These are phyloP conservation scores for Gouania willdenowi DNA, from an alignment of 2,797 vertebrate species.

Conservation along the genomic window DNA sequence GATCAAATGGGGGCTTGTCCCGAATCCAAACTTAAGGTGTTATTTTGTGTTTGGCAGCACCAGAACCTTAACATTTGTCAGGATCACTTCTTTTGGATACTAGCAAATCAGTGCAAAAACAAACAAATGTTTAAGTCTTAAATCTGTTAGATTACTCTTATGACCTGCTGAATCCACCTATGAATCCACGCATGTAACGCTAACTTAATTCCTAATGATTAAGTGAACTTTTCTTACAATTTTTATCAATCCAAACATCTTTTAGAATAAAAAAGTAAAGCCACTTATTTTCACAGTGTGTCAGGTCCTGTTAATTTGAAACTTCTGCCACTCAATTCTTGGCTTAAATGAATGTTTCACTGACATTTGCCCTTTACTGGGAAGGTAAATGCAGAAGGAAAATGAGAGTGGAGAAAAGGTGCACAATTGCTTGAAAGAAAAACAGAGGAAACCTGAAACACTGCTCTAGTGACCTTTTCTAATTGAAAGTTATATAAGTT, in stretches of 20 bases:
- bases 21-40: no score
- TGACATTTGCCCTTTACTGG: constrained; percentile 44
- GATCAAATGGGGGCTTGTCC: no score
- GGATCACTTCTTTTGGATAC: no score
- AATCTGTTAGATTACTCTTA: no score
- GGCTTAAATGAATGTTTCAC: constrained; percentile 34
- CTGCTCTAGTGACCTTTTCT: constrained; percentile 64
- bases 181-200: no score
- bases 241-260: background rate
- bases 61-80: no score
- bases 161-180: no score
- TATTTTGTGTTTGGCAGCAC: no score
- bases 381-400: constrained; percentile 37
- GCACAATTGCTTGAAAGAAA: constrained; percentile 35
- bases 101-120: no score
- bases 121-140: no score
- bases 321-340: constrained; percentile 14
- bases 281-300: constrained; percentile 11
- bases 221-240: constrained; percentile 6
- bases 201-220: constrained; percentile 38
- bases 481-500: constrained; percentile 60
- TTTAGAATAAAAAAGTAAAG: background rate
- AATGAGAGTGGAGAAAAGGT: constrained; percentile 19
- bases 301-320: constrained; percentile 16
- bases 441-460: constrained; percentile 32